Percentiles rank a stretch among this genome's conserved stretches.
Evolutionary conservation across 2,113 vertebrate species (phyloP).

Genomic region (Gambusia holbrooki): DNA sequence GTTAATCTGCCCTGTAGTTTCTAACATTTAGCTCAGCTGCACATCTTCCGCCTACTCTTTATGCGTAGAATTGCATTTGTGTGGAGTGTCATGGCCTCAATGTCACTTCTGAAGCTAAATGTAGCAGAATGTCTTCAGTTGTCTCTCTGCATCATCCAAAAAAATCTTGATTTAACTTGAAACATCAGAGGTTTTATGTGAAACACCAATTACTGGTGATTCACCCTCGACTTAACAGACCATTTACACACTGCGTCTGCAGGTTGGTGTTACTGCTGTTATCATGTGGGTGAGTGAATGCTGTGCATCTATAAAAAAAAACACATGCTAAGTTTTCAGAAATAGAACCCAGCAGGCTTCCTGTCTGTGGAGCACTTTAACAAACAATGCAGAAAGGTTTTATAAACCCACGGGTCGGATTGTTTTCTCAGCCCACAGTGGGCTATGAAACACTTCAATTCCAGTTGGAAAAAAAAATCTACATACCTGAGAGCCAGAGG

Average conservation of each 20-base stretch:
- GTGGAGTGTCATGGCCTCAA: slow-evolving; percentile 19
- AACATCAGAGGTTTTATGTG: slow-evolving; percentile 18
- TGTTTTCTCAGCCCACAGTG: slow-evolving; percentile 22
- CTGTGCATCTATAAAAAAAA: neutral
- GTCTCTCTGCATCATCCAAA: neutral
- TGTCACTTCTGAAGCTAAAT: slow-evolving; percentile 16
- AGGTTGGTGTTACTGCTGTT: neutral
- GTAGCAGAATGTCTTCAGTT: neutral
- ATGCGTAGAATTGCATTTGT: slow-evolving; percentile 28
- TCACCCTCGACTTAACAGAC: neutral
- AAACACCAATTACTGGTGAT: slow-evolving; percentile 33
- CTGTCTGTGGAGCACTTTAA: slow-evolving; percentile 13
- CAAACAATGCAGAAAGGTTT: slow-evolving; percentile 9
- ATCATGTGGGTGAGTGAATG: slow-evolving; percentile 2
- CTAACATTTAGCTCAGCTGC: slow-evolving; percentile 11
- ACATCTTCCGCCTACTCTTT: slow-evolving; percentile 32
- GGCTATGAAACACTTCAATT: slow-evolving; percentile 36
- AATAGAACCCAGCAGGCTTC: slow-evolving; percentile 1
- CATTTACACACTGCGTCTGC: neutral
- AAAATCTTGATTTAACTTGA: slow-evolving; percentile 16
- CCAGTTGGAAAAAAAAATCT: slow-evolving; percentile 10
- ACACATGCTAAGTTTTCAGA: slow-evolving; percentile 17
- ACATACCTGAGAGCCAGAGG: slow-evolving; percentile 43
- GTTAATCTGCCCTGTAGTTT: slow-evolving; percentile 17
- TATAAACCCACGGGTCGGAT: slow-evolving; percentile 28